These are phyloP conservation scores for Rhodinocichla rosea DNA, from an alignment of 2,113 vertebrate genomes.

Conservation along the genomic window DNA sequence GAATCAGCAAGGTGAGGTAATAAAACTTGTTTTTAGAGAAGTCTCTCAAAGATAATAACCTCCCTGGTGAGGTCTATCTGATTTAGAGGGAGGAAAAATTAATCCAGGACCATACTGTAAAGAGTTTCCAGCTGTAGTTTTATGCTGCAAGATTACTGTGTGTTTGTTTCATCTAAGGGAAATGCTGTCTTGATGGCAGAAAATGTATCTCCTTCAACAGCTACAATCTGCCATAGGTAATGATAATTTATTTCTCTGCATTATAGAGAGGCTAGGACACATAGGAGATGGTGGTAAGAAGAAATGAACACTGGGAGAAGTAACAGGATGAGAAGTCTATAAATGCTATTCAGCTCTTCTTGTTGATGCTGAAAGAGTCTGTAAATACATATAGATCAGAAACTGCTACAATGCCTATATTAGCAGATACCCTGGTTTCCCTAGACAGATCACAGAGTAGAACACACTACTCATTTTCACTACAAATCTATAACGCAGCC, in stretches of 20 bases:
- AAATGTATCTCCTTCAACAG: not conserved
- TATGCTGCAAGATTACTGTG: constrained; percentile 4
- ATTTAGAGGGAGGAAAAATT: constrained; percentile 33
- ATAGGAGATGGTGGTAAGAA: not conserved
- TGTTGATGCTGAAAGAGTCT: not conserved
- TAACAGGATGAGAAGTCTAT: not conserved
- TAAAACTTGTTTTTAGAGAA: constrained; percentile 33
- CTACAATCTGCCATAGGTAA: not conserved
- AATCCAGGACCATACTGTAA: constrained; percentile 27
- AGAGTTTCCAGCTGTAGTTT: not conserved
- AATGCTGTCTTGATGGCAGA: not conserved
- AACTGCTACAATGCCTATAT: not conserved
- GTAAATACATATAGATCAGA: not conserved
- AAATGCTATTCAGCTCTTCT: not conserved
- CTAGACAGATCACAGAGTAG: not conserved
- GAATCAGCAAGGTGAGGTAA: not conserved
- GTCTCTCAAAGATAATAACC: constrained; percentile 60
- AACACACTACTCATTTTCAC: not conserved
- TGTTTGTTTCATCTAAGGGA: not conserved
- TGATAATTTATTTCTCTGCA: not conserved
- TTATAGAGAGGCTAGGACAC: not conserved
- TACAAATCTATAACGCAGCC: accelerated
- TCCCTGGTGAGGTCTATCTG: constrained; percentile 9
- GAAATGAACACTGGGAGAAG: not conserved
- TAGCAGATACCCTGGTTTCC: not conserved